Base-by-base conservation (phyloP, 2,888 invertebrate species). In the Anagyrus pseudococci region DNA sequence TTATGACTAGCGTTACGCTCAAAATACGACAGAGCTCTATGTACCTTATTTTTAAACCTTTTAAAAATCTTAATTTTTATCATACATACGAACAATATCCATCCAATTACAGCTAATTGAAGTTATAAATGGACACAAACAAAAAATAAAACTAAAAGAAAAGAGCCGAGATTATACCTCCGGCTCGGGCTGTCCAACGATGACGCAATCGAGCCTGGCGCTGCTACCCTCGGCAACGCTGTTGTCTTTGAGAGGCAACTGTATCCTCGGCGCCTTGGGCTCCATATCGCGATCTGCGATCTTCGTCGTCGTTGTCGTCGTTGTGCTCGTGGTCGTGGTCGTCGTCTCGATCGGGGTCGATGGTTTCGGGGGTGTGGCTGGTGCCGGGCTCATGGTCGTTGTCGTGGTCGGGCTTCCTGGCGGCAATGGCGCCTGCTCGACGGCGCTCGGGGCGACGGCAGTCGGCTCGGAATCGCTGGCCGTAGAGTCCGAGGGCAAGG, bases 101-200 rank as follows among this genome's bases (percentile, higher is more conserved):
- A n/a, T n/a, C n/a, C n/a, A n/a, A n/a, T n/a, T n/a, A n/a, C n/a
- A n/a, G n/a, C n/a, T n/a, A n/a, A n/a, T n/a, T n/a, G n/a, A n/a
- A n/a, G n/a, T n/a, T n/a, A n/a, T n/a, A n/a, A n/a, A n/a, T n/a
- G n/a, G n/a, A 19, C 13, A 23, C 17, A 23, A 41, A 17, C 15
- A 53, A 8, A 53, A 25, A 15, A 52, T 8, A 44, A 29, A 46
- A n/a, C 41, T 62, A 44, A 17, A 7, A 8, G 4, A 19, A n/a
- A 41, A 48, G n/a, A n/a, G n/a, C n/a, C n/a, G n/a, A n/a, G n/a
- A n/a, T n/a, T n/a, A 73, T 72, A 92, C 91, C 83, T 91, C 90
- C 0, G 93, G 93, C 76, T 91, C 91, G 0, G 93, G 93, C 72
- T 90, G 89, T 1, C 92, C 93, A 43, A 91, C 85, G 68, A 93